Evolutionary conservation across 2,888 invertebrate genomes (phyloP).

Genomic region (Lochmaea crataegi): DNA sequence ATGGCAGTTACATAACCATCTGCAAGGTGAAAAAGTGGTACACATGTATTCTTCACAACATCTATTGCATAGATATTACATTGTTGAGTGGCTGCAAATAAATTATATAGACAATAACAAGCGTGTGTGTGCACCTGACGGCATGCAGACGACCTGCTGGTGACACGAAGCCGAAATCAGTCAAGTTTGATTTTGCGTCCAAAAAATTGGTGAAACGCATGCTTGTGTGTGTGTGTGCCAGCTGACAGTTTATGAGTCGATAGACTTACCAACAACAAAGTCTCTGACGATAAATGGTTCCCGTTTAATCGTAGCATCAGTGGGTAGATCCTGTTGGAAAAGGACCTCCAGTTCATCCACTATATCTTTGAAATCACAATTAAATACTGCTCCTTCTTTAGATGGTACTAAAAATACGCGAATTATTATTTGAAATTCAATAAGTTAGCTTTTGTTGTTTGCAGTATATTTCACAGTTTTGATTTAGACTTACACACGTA

Average conservation of each 20-base stretch:
- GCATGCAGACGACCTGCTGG: too few species aligned
- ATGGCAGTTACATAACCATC: constrained; percentile 64
- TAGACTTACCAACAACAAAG: constrained; percentile 68
- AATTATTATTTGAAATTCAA: background rate
- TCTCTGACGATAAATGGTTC: constrained; percentile 69
- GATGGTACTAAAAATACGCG: constrained; percentile 29
- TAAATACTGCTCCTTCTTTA: constrained; percentile 37
- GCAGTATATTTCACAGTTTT: background rate
- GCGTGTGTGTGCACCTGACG: too few species aligned
- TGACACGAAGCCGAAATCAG: too few species aligned
- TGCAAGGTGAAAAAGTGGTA: constrained; percentile 64
- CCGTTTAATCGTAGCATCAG: constrained; percentile 66
- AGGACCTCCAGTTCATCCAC: constrained; percentile 56
- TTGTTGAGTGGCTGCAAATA: constrained; percentile 54
- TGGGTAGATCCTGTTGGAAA: constrained; percentile 60
- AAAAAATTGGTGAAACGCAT: too few species aligned
- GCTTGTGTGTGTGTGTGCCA: too few species aligned
- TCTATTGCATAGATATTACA: constrained; percentile 68
- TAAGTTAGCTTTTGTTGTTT: background rate
- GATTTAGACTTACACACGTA: constrained; percentile 34
- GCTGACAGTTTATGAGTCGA: too few species aligned
- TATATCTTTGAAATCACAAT: constrained; percentile 52
- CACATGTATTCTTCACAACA: constrained; percentile 66
- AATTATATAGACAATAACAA: constrained; percentile 8
- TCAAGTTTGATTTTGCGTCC: too few species aligned